A percentile compares a stretch with the other conserved stretches of the same genome.
phyloP scores from a whole-genome alignment of 2,113 vertebrate species.

The Ictidomys tridecemlineatus region DNA sequence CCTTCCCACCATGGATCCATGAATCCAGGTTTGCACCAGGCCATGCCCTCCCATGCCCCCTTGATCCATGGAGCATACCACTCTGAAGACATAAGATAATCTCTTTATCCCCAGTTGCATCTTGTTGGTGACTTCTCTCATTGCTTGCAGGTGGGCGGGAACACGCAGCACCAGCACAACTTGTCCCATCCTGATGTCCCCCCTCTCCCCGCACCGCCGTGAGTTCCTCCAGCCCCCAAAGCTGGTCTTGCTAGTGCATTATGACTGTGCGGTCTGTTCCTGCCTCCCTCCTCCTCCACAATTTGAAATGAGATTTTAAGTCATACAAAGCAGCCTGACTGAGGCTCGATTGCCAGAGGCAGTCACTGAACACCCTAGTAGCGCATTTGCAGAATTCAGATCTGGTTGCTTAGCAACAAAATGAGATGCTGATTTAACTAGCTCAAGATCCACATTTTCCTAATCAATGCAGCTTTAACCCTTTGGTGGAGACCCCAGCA shows the following conservation, averaged over 20 bases:
- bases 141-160: not conserved
- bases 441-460: conserved; percentile 48
- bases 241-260: not conserved
- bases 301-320: conserved; percentile 40
- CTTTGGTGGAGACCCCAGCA: not conserved
- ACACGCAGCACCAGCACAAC: not conserved
- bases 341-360: not conserved
- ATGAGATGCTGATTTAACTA: conserved; percentile 62
- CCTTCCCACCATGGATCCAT: not conserved
- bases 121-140: not conserved
- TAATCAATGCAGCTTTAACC: conserved; percentile 12
- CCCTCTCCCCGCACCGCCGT: accelerated
- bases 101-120: not conserved
- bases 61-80: not conserved
- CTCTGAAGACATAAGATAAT: not conserved
- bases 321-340: not conserved
- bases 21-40: not conserved
- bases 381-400: conserved; percentile 36
- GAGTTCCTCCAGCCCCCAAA: not conserved
- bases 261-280: not conserved
- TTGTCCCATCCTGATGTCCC: not conserved
- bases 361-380: not conserved
- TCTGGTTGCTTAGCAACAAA: conserved; percentile 76
- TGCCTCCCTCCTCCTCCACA: not conserved
- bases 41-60: not conserved